A percentile compares a stretch with the other conserved stretches of the same genome.
Conservation (phyloP, 1,140 invertebrate species). For the Achroia grisella region DNA sequence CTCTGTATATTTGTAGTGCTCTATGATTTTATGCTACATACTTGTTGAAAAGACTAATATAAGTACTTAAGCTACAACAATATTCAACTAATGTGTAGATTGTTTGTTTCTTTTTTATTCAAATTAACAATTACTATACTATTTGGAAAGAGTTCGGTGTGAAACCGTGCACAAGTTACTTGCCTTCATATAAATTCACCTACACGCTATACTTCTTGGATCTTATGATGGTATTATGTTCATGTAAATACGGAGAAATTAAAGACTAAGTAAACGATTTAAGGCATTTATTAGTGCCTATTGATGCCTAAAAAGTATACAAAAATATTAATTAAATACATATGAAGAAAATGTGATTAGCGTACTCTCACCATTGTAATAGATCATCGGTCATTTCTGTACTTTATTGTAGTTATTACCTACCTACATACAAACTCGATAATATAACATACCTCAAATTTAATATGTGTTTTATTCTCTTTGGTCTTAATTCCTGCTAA, state of each 20-base stretch:
- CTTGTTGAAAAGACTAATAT: no score
- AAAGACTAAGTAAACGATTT: constrained; percentile 49
- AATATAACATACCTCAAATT: constrained; percentile 71
- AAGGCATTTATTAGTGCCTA: constrained; percentile 55
- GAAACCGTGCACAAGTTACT: no score
- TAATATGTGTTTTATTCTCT: constrained; percentile 44
- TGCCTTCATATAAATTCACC: no score
- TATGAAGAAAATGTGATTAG: constrained; percentile 69
- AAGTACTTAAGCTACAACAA: no score
- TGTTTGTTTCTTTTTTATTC: no score
- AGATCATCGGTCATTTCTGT: constrained; percentile 66
- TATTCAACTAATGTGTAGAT: no score
- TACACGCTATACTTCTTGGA: constrained; percentile 3
- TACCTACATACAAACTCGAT: constrained; percentile 71
- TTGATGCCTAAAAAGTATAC: constrained; percentile 65
- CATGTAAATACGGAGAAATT: constrained; percentile 60
- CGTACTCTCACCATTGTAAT: constrained; percentile 58
- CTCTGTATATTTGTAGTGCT: no score
- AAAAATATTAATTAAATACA: constrained; percentile 52
- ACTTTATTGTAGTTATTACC: constrained; percentile 70
- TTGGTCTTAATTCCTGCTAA: background rate
- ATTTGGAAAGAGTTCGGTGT: no score
- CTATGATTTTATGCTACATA: no score
- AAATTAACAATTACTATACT: no score
- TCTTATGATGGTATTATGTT: constrained; percentile 24